These are phyloP conservation scores for Thysanoteuthis rhombus DNA, from an alignment of 2,888 invertebrate species.

Conservation along the genomic window DNA sequence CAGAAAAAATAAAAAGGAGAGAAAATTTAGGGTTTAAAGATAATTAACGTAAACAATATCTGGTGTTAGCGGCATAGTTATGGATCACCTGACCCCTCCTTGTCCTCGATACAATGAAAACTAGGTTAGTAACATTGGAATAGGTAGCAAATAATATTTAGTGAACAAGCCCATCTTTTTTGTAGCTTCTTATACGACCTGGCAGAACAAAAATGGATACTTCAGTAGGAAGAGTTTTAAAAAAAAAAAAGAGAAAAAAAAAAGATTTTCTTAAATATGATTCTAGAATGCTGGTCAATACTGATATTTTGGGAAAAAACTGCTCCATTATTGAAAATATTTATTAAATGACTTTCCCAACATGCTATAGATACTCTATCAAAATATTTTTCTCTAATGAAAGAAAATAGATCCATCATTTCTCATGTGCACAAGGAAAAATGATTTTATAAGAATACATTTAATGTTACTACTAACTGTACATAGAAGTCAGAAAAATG, in stretches of 20 bases:
- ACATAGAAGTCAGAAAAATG: background rate
- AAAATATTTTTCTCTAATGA: background rate
- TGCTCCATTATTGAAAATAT: background rate
- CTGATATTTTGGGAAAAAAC: background rate
- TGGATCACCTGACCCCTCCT: background rate
- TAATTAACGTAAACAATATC: too few species aligned
- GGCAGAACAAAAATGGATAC: background rate
- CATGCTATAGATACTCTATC: background rate
- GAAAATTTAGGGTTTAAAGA: background rate
- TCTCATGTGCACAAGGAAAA: background rate
- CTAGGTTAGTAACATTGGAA: background rate
- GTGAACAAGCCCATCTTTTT: background rate
- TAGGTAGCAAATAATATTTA: background rate
- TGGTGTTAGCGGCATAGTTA: background rate
- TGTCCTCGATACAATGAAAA: background rate
- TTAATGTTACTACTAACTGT: background rate
- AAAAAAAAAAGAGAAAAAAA: too few species aligned
- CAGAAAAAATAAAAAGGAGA: background rate
- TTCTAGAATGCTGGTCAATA: background rate
- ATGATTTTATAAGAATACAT: background rate
- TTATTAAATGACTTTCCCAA: background rate
- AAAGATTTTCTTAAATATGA: too few species aligned
- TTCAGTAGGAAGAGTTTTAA: background rate
- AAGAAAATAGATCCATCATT: background rate
- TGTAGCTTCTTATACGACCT: too few species aligned